Evolutionary conservation across 2,113 vertebrate genomes (phyloP).

Genomic region (Pelodiscus sinensis): DNA sequence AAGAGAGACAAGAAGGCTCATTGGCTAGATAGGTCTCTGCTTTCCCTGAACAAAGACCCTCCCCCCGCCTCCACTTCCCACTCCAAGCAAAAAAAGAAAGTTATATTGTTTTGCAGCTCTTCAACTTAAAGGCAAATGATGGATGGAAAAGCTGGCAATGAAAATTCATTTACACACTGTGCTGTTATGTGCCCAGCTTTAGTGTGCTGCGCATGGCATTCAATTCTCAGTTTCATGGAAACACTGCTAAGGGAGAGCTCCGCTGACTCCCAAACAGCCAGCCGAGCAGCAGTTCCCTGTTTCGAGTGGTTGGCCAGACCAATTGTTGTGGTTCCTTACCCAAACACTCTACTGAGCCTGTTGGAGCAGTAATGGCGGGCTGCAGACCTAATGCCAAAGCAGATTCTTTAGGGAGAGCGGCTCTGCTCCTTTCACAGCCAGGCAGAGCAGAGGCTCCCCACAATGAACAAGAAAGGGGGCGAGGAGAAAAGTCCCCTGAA

Average conservation of each 20-base stretch:
- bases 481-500: background rate
- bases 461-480: background rate
- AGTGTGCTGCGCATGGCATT: background rate
- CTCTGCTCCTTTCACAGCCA: background rate
- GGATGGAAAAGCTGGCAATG: background rate
- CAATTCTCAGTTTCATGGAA: background rate
- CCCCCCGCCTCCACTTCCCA: background rate
- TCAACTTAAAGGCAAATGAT: rapidly evolving
- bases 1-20: constrained; percentile 4
- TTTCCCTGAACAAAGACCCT: background rate
- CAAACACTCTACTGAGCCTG: background rate
- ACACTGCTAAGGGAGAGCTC: background rate
- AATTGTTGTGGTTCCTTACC: background rate
- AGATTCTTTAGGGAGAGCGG: background rate
- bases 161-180: rapidly evolving
- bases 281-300: background rate
- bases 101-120: background rate
- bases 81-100: rapidly evolving
- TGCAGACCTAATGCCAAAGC: background rate
- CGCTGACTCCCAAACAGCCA: background rate
- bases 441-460: background rate
- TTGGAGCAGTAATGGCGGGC: background rate
- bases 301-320: background rate
- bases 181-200: background rate
- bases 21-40: background rate